These are phyloP conservation scores for Leptopilina clavipes DNA, from an alignment of 1,140 invertebrate species.

Conservation along the genomic window DNA sequence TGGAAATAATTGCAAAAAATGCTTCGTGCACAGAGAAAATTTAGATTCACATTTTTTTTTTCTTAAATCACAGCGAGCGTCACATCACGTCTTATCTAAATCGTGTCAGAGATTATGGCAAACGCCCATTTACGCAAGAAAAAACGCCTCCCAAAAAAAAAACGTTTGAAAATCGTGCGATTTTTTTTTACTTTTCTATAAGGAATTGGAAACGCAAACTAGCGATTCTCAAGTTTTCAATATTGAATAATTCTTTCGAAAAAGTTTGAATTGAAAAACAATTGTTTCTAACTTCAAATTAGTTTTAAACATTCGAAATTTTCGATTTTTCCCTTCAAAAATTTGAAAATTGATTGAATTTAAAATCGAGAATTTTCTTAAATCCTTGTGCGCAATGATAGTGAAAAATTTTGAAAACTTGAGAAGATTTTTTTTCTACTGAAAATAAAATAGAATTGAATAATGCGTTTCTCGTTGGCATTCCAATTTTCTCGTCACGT, in stretches of 20 bases:
- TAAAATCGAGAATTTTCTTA: neutral
- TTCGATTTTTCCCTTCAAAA: too few species aligned
- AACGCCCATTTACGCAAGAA: neutral
- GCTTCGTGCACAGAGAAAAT: neutral
- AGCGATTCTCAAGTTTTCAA: neutral
- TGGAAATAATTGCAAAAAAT: neutral
- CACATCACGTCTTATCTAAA: slow-evolving; percentile 11
- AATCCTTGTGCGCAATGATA: too few species aligned
- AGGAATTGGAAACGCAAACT: neutral
- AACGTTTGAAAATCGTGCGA: neutral
- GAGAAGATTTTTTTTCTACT: neutral
- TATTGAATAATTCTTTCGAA: neutral
- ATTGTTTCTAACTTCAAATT: too few species aligned
- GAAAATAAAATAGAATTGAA: neutral
- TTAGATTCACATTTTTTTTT: neutral
- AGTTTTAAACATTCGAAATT: too few species aligned
- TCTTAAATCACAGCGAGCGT: neutral
- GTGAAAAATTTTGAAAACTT: neutral
- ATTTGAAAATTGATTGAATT: neutral
- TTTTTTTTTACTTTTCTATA: slow-evolving; percentile 31
- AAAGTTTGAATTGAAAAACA: neutral
- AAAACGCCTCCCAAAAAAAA: neutral
- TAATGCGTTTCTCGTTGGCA: slow-evolving; percentile 11
- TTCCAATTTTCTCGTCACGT: neutral
- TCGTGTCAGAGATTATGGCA: slow-evolving; percentile 11